Evolutionary conservation across 2,797 vertebrate genomes (phyloP), one percentile per base, ranked within the genome.

Genomic region (Syngnathus rostellatus): DNA sequence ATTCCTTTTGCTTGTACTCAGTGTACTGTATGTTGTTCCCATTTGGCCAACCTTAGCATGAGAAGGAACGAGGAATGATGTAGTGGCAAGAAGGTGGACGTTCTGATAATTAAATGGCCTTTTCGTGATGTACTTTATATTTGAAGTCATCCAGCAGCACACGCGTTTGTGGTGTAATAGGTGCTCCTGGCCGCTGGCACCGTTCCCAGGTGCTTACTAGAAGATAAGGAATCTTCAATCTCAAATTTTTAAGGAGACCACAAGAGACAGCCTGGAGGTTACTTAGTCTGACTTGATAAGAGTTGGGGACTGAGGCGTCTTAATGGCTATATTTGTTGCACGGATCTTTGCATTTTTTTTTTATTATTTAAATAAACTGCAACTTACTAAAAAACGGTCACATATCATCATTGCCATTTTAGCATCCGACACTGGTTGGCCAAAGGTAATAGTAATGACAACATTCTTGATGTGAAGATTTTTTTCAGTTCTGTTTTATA

Each of bases 221-320:
- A 58, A 69, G 80, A 81, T 81, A 72, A 80, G 73, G 69, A 70
- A 75, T 84, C 72, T 72, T 69, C 46, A 62, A 72, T 79, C 71
- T 81, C 31, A 2, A 68, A 83, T 63, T 71, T 71, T 68, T 65
- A 40, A 74, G 16, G 68, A 63, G 63, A 41, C 58, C 59, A 65
- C 71, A 66, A 74, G 76, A 78, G 77, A 70, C 67, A 54, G 23
- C 72, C 72, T 62, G 0, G 64, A 69, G 66, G 73, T 62, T 16
- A 63, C 19, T 53, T 21, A 60, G 57, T 72, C 66, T 71, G 68
- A 72, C 73, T 54, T 37, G 59, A 51, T 60, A 39, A 58, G 6
- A 41, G 54, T 62, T 25, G 46, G 48, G 50, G n/a, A 51, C 50
- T 51, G 8, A 14, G 57, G 46, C 66, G 61, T 74, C 5, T 12